Evolutionary conservation across 2,113 vertebrate genomes (phyloP).

Genomic region (Cinclus cinclus): DNA sequence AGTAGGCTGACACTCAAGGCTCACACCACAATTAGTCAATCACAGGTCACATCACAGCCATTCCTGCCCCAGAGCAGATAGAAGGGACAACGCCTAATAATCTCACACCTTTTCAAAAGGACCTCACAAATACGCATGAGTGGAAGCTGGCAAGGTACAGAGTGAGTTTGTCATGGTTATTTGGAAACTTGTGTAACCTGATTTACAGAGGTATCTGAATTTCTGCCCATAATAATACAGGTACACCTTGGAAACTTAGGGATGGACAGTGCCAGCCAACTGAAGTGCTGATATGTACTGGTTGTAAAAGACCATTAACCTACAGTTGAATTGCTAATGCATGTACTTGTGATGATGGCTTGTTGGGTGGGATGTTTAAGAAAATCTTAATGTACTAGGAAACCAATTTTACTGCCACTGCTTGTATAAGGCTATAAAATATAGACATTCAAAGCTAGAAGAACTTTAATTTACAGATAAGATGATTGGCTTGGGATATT

Average conservation of each 20-base stretch:
- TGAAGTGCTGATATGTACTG: neutral
- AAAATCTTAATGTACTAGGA: neutral
- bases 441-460: neutral
- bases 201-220: neutral
- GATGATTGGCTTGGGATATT: neutral
- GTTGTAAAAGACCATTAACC: neutral
- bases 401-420: neutral
- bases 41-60: neutral
- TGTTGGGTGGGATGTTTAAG: neutral
- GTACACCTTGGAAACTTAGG: neutral
- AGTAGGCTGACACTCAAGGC: neutral
- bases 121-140: rapidly evolving
- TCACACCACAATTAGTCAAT: neutral
- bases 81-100: neutral
- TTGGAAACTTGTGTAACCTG: neutral
- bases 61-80: neutral
- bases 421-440: neutral
- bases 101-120: neutral
- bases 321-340: neutral
- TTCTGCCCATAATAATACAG: neutral
- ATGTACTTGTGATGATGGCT: neutral
- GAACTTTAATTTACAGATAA: neutral
- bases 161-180: neutral
- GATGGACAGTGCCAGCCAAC: neutral
- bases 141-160: neutral